Conservation (phyloP, 2,797 vertebrate genomes). For the Neosalanx taihuensis region DNA sequence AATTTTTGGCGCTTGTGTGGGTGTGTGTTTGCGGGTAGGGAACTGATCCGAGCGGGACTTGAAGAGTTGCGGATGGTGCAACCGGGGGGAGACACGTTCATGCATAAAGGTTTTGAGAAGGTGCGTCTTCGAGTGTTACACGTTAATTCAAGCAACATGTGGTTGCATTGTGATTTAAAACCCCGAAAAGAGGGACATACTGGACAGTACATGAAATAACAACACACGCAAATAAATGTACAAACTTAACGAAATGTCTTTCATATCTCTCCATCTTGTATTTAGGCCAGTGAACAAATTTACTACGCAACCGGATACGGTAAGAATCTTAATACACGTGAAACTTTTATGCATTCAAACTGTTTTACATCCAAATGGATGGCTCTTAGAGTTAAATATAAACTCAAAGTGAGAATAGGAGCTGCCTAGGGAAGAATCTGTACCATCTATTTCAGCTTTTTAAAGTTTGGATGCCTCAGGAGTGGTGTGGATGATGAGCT, state of each 20-base stretch:
- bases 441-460: not conserved
- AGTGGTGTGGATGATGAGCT: too few species aligned
- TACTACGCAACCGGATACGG: conserved; percentile 92
- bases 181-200: not conserved
- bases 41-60: conserved; percentile 88
- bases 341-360: not conserved
- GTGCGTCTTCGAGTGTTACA: conserved; percentile 68
- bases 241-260: not conserved
- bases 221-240: not conserved
- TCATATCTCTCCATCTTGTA: conserved; percentile 28
- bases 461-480: too few species aligned
- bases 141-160: not conserved
- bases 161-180: not conserved
- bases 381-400: too few species aligned
- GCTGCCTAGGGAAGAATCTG: too few species aligned
- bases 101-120: conserved; percentile 91
- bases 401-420: too few species aligned
- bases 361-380: too few species aligned
- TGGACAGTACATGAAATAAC: not conserved
- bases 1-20: not conserved
- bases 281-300: conserved; percentile 97
- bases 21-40: conserved; percentile 67
- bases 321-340: conserved; percentile 61
- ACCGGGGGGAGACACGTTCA: conserved; percentile 92
- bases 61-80: conserved; percentile 89